phyloP scores from a whole-genome alignment of 2,797 vertebrate species.

The Xiphorhynchus erythropygius region DNA sequence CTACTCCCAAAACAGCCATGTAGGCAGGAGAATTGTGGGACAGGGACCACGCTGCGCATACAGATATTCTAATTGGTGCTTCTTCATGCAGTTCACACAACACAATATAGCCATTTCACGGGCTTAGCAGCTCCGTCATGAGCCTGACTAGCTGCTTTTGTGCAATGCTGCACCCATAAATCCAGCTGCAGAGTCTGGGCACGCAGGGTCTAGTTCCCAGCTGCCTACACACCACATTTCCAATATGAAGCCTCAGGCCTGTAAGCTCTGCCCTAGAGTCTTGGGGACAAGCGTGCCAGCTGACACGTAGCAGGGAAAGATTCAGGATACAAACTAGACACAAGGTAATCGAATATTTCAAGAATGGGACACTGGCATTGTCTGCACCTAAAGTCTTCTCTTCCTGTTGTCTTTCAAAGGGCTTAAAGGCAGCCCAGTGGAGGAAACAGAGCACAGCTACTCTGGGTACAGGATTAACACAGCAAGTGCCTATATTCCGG shows the following conservation, averaged over 20 bases:
- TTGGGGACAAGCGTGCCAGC: rapidly evolving
- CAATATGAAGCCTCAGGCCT: background rate
- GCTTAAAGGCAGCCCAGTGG: background rate
- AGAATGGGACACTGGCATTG: background rate
- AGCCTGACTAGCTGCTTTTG: background rate
- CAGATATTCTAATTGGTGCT: rapidly evolving
- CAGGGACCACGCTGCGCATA: rapidly evolving
- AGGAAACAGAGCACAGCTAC: background rate
- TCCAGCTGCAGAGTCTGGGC: background rate
- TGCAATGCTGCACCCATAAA: background rate
- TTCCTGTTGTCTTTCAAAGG: background rate
- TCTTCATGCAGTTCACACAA: background rate
- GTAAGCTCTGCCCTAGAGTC: background rate
- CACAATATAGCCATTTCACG: background rate
- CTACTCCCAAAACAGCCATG: rapidly evolving
- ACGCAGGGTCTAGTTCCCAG: background rate
- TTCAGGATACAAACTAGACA: background rate
- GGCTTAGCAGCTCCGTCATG: background rate
- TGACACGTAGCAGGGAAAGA: background rate
- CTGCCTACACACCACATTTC: rapidly evolving
- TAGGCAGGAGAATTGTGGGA: background rate
- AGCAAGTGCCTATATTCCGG: background rate
- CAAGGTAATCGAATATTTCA: background rate
- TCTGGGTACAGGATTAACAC: background rate
- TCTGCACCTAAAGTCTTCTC: background rate